phyloP scores from a whole-genome alignment of 2,888 invertebrate genomes.

The Arenicola marina region DNA sequence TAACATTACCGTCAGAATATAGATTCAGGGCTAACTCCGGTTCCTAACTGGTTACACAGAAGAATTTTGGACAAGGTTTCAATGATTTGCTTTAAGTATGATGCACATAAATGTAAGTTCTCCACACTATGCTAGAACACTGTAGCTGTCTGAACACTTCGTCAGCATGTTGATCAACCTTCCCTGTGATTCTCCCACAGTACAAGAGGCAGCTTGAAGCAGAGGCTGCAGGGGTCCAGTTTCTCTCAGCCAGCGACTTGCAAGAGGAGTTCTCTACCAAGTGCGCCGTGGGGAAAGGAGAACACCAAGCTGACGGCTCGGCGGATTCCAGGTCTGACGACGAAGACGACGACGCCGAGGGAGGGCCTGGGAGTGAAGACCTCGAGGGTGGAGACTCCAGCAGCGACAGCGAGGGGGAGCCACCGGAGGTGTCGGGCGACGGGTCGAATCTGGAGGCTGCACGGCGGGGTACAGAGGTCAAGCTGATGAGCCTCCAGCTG shows the following conservation, averaged over 20 bases:
- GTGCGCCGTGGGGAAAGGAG: conserved; percentile 20
- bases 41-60: too few relatives aligned
- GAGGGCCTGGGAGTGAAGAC: conserved; percentile 16
- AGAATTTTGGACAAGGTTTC: too few relatives aligned
- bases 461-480: conserved; percentile 55
- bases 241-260: conserved; percentile 47
- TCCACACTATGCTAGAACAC: background rate
- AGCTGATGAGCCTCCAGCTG: conserved; percentile 69
- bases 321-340: conserved; percentile 8
- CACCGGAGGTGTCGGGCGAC: background rate
- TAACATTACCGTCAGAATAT: too few relatives aligned
- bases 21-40: too few relatives aligned
- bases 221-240: conserved; percentile 54
- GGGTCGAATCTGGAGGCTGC: conserved; percentile 4
- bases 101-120: background rate
- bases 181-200: conserved; percentile 20
- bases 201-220: conserved; percentile 51
- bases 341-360: conserved; percentile 24
- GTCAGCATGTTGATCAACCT: conserved; percentile 3
- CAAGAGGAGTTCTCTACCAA: conserved; percentile 18
- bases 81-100: background rate
- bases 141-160: background rate
- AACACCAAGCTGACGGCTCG: conserved; percentile 18
- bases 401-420: background rate
- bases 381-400: conserved; percentile 15